Percentiles rank a stretch among this genome's conserved stretches.
Evolutionary conservation across 1,140 invertebrate species (phyloP).

Genomic region (Caerostris darwini): DNA sequence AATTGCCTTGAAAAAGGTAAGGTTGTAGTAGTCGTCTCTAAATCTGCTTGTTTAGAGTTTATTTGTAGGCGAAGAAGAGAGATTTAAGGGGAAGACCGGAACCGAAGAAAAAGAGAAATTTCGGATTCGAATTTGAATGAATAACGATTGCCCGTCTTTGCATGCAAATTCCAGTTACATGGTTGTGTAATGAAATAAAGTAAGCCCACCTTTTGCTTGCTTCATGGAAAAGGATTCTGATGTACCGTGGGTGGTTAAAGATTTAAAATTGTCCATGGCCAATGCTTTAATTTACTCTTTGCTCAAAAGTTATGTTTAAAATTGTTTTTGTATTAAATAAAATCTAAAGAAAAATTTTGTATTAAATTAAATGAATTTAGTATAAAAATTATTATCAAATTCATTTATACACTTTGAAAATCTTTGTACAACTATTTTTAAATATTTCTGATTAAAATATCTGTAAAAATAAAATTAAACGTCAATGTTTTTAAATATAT

Average conservation of each 20-base stretch:
- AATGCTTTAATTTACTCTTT: neutral
- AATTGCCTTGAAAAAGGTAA: constrained; percentile 33
- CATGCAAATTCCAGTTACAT: constrained; percentile 22
- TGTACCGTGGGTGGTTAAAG: neutral
- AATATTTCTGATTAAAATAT: too few relatives aligned
- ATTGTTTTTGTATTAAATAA: too few relatives aligned
- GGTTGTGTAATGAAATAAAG: constrained; percentile 18
- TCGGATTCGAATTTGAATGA: constrained; percentile 32
- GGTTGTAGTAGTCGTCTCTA: neutral
- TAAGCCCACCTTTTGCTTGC: neutral
- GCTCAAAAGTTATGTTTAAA: neutral
- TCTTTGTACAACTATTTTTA: too few relatives aligned
- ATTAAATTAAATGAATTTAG: too few relatives aligned
- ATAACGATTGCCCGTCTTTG: constrained; percentile 12
- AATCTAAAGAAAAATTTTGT: too few relatives aligned
- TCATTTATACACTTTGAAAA: too few relatives aligned
- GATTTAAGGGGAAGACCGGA: neutral
- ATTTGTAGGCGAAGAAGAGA: constrained; percentile 20
- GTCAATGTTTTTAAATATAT: too few relatives aligned
- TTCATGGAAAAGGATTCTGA: neutral
- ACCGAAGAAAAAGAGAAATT: neutral
- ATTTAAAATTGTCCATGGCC: neutral
- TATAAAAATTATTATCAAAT: too few relatives aligned
- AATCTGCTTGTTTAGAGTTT: constrained; percentile 43
- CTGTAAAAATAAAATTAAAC: too few relatives aligned